Evolutionary conservation across 30 jellyfish, hydroid and myxozoan species (phyloP).

Genomic region (Mastigias papua): DNA sequence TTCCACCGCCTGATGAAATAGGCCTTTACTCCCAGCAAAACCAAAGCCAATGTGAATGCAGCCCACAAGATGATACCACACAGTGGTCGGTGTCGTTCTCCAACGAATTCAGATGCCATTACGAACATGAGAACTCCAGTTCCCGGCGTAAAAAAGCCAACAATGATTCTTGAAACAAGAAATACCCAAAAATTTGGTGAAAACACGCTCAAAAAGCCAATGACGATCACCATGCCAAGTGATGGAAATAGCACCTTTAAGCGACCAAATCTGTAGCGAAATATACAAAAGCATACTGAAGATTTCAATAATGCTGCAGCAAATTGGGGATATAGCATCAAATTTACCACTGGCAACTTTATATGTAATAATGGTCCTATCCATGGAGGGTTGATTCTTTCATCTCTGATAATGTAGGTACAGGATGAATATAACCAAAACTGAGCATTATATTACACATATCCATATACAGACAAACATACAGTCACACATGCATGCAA

Average conservation of each 20-base stretch:
- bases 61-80: conserved; percentile 82
- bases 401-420: no score
- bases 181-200: conserved; percentile 66
- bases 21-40: conserved; percentile 79
- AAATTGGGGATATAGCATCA: no score
- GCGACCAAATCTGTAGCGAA: conserved; percentile 79
- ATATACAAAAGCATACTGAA: no score
- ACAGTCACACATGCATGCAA: no score
- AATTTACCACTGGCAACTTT: no score
- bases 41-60: conserved; percentile 66
- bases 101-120: conserved; percentile 83
- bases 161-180: conserved; percentile 51
- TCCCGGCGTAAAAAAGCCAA: conserved; percentile 92
- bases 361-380: no score
- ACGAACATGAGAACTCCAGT: conserved; percentile 76
- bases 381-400: no score
- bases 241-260: conserved; percentile 73
- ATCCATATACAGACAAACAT: no score
- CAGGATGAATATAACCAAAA: no score
- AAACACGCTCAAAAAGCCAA: conserved; percentile 75
- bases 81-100: conserved; percentile 79
- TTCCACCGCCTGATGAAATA: conserved; percentile 87
- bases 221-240: conserved; percentile 40
- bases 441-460: no score
- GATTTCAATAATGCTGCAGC: no score